Base-by-base conservation (phyloP, 2,888 invertebrate species). In the Stenolophus ochropezus region DNA sequence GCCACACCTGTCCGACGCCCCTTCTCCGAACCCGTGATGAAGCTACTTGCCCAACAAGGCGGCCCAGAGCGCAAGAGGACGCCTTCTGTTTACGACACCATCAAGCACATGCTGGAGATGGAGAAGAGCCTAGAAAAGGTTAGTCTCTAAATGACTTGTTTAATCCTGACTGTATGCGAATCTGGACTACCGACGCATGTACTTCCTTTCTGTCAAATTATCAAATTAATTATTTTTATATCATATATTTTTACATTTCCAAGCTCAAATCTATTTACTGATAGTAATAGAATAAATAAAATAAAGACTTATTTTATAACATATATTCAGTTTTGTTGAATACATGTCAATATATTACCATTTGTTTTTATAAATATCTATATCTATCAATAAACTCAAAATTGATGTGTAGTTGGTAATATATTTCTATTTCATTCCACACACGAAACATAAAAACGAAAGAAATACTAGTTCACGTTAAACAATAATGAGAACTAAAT, bases 101-200 rank as follows among this genome's bases (percentile, higher is more conserved):
- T 92, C 86, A 91, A 91, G 84, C 90, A 91, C 83, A 89, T 92
- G 86, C 87, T 92, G 80, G 90, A 91, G 75, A 90, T 91, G 89
- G 91, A 92, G 84, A 90, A 91, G 84, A 88, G 88, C 83, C 86
- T 90, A 47, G 89, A 89, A 85, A 90, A 92, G 88, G 93, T 94
- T 90, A 92, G 92, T 90, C 84, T 81, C 73, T 79, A 69, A 33
- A 16, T 61, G 65, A 4, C 33, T 33, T 69, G 14, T 69, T 33
- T 69, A 11, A 6, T 14, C 20, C 21, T 33, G 27, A 18, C 14
- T 6, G 3, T 11, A 5, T 2, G 16, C 8, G 33, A 33, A 65
- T 5, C n/a, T 58, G 16, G 23, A 21, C 58, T 21, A 58, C 23
- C 21, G 58, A 58, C 58, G 58, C 18, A 53, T 25, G 4, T 8